phyloP scores from a whole-genome alignment of 2,888 invertebrate species.

The Drosophila austrosaltans region DNA sequence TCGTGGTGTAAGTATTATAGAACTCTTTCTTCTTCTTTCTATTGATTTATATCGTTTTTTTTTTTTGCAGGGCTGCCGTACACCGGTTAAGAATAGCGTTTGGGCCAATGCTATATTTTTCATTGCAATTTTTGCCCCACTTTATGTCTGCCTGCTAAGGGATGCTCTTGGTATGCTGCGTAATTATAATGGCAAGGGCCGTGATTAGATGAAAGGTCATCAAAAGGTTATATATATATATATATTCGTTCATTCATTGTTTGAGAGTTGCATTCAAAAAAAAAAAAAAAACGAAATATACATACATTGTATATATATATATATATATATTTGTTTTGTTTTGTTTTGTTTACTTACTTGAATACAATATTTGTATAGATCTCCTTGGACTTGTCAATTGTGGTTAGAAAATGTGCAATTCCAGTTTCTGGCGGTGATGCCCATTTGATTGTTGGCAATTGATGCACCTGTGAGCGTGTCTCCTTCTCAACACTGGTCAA shows the following conservation, averaged over 20 bases:
- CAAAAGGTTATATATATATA: constrained; percentile 2
- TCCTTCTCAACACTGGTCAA: constrained; percentile 73
- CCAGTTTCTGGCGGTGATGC: constrained; percentile 87
- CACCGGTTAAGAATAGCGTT: constrained; percentile 43
- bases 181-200: constrained; percentile 47
- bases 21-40: background rate
- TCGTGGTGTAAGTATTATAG: constrained; percentile 48
- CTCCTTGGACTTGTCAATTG: constrained; percentile 89
- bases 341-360: constrained; percentile 82
- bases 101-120: constrained; percentile 69
- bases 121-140: constrained; percentile 67
- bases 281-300: too few species aligned
- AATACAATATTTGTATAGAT: constrained; percentile 93
- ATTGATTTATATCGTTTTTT: too few species aligned
- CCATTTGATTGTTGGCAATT: constrained; percentile 85
- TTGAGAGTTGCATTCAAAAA: background rate
- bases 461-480: constrained; percentile 73
- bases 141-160: constrained; percentile 70
- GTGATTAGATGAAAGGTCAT: background rate
- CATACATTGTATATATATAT: too few species aligned
- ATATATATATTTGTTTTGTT: background rate
- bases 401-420: constrained; percentile 87
- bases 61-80: constrained; percentile 48
- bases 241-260: constrained; percentile 24
- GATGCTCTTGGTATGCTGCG: constrained; percentile 60